Evolutionary conservation across 2,888 invertebrate genomes (phyloP).

Genomic region (Linyphia triangularis): DNA sequence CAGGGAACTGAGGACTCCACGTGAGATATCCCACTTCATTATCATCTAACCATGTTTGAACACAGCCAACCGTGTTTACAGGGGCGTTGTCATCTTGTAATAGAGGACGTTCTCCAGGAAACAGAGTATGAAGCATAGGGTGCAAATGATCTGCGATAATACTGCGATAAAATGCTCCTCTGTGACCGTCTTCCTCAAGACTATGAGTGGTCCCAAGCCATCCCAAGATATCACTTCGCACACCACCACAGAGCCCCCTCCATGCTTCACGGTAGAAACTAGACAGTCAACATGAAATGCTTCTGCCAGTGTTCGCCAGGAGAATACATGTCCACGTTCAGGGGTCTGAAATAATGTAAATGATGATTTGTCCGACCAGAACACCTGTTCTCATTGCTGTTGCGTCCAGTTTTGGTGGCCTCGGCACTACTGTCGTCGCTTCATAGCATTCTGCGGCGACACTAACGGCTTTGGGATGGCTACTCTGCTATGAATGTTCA

Average conservation of each 20-base stretch:
- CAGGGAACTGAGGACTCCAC: too few relatives aligned
- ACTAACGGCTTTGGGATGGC: too few relatives aligned
- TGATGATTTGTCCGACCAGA: background rate
- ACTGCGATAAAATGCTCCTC: too few relatives aligned
- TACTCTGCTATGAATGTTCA: background rate
- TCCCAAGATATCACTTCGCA: background rate
- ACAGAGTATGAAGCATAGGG: too few relatives aligned
- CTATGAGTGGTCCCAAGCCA: background rate
- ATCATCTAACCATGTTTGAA: too few relatives aligned
- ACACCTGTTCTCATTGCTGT: background rate
- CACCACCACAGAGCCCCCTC: constrained; percentile 5
- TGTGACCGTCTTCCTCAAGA: too few relatives aligned
- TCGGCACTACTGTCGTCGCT: too few relatives aligned
- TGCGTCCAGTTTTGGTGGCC: background rate
- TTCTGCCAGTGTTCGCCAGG: constrained; percentile 5
- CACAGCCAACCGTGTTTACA: background rate
- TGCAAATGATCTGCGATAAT: background rate
- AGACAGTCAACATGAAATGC: constrained; percentile 6
- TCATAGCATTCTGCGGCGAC: too few relatives aligned
- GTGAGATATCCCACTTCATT: too few relatives aligned
- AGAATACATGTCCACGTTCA: background rate
- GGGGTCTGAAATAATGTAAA: too few relatives aligned
- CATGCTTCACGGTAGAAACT: too few relatives aligned
- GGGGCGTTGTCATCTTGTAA: background rate
- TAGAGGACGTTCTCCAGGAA: too few relatives aligned